phyloP scores from a whole-genome alignment of 2,888 invertebrate species.

The Heteromyza rotundicornis region DNA sequence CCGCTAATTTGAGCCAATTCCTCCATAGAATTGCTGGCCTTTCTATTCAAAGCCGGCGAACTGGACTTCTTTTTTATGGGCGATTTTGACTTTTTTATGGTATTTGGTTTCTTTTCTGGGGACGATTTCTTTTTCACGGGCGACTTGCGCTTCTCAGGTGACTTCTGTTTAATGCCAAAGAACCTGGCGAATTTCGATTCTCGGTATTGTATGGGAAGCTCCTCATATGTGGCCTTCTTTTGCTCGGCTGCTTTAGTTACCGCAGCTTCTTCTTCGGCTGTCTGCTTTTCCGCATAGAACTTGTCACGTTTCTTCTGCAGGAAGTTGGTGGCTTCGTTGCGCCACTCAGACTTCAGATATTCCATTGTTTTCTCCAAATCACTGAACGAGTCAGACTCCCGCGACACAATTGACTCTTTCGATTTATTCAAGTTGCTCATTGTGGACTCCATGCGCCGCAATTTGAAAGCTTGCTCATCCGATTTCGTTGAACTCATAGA shows the following conservation, averaged over 20 bases:
- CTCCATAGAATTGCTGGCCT: constrained; percentile 44
- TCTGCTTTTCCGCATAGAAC: constrained; percentile 46
- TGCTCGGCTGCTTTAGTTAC: constrained; percentile 28
- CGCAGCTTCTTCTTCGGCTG: constrained; percentile 29
- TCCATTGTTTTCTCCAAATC: constrained; percentile 61
- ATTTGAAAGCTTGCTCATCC: constrained; percentile 46
- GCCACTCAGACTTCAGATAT: constrained; percentile 58
- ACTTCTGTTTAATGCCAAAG: constrained; percentile 49
- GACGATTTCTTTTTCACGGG: constrained; percentile 31
- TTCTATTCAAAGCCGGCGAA: constrained; percentile 30
- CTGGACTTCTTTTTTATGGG: constrained; percentile 43
- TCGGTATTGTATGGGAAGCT: constrained; percentile 49
- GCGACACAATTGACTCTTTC: constrained; percentile 45
- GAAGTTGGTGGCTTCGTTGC: constrained; percentile 57
- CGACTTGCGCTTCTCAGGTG: constrained; percentile 41
- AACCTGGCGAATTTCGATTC: constrained; percentile 57
- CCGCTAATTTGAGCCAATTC: constrained; percentile 45
- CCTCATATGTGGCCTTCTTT: constrained; percentile 26
- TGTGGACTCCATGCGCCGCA: constrained; percentile 54
- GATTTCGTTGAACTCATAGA: constrained; percentile 55
- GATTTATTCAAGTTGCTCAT: constrained; percentile 54
- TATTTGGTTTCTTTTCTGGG: constrained; percentile 14
- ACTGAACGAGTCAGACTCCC: constrained; percentile 48
- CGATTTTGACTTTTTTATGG: constrained; percentile 36
- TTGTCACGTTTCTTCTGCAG: constrained; percentile 57